Evolutionary conservation across 2,888 invertebrate genomes (phyloP), one percentile per base, ranked within the genome.

Genomic region (Dugesia japonica): DNA sequence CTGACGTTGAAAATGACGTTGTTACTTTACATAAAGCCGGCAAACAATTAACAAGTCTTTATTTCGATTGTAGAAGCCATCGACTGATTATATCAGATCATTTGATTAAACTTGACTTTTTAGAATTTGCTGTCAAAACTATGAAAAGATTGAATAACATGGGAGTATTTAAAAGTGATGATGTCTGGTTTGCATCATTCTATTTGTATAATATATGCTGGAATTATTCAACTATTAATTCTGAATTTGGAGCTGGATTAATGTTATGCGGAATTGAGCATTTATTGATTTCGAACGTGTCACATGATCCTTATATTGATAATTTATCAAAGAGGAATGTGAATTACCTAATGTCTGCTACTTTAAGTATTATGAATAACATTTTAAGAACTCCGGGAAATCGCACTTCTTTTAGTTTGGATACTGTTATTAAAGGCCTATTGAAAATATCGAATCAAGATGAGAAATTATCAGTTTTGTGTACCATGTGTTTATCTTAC

Each of bases 111-210:
- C 1, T 56, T 7, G 20, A 56, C 1, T 56, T 56, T 23, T 56
- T 23, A n/a, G 56, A 56, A 23, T 56, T 13, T 23, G 79, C 81
- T 0, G 80, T 82, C 79, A 81, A 81, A 74, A 82, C 82, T 81
- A 71, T 83, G 75, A 81, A 80, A 73, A 79, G 79, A 0, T 79
- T 82, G 72, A 82, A 83, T 77, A 79, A 80, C 28, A 80, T 82
- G 31, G 83, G 83, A 1, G 81, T 82, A 33, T 83, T 83, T 78
- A 82, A 82, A 78, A 82, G 81, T 75, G 83, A 82, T 73, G 81
- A 81, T 71, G 80, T 83, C 42, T 83, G 83, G 83, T 82, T 82
- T 76, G 82, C 83, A 0, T 81, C 82, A 0, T 82, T 82, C 78
- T 82, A 82, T 77, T 80, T 81, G 1, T 81, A 82, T 75, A 82